Base-by-base conservation (phyloP, 2,888 invertebrate species). In the Syrphus vitripennis region DNA sequence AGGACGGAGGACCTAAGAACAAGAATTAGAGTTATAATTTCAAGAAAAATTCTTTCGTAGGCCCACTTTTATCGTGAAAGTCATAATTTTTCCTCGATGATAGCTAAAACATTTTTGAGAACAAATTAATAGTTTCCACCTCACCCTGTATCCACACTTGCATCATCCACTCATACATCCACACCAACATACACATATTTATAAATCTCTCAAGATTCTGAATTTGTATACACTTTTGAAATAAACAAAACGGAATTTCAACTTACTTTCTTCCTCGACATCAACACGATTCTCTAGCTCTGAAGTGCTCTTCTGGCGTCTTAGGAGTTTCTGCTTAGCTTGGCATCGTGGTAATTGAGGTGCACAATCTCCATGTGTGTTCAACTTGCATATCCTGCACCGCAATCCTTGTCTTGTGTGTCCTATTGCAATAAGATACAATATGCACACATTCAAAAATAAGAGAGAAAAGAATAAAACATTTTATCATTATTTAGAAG, bases 361-460 rank as follows among this genome's bases (percentile, higher is more conserved):
- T 93, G 97, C 95, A 93, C 98, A 98, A 92, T 98, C 97, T 55
- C 96, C 95, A 93, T 98, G 98, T 72, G 97, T 96, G 93, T 98
- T 98, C 93, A 97, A 95, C 93, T 98, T 98, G 93, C 98, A 98
- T 87, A 97, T 94, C 75, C 97, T 95, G 92, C 98, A 98, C 88
- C 97, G 96, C 75, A 98, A 93, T 16, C 98, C 98, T 93, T 98
- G 98, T 59, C 97, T 94, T 70, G 97, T 97, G 93, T 98, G 98
- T 79, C 98, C 98, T 97, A 91, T 50, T 82, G 69, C 48, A 24
- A 69, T 79, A 53, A 19, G 19, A 45, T 42, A 65, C 45, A 45
- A 26, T 16, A 70, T 7, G 61, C 16, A 57, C 16, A 55, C 67
- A 69, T 19, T 71, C 37, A 76, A n/a, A 34, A 34, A 48, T 21